phyloP scores from a whole-genome alignment of 2,113 vertebrate genomes.

The Notiomystis cincta region DNA sequence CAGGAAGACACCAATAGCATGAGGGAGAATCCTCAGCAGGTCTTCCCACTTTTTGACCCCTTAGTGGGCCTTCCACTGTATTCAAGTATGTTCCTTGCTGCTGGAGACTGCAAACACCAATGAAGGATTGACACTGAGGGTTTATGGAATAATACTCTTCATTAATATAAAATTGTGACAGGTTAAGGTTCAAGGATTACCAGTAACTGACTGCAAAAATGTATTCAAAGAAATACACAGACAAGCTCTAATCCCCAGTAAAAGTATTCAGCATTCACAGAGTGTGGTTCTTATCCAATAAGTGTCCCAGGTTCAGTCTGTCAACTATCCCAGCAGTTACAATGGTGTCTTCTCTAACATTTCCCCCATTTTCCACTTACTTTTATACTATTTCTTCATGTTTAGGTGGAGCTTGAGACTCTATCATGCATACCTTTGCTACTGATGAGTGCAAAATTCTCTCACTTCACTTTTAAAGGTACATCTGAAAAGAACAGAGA shows the following conservation, averaged over 20 bases:
- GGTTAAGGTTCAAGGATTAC: not conserved
- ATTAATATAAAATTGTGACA: not conserved
- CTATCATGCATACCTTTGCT: not conserved
- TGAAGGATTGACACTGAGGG: not conserved
- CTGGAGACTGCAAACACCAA: not conserved
- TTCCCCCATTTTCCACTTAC: not conserved
- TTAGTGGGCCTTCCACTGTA: not conserved
- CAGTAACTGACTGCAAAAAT: not conserved
- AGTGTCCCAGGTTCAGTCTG: not conserved
- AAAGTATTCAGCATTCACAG: not conserved
- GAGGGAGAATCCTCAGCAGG: not conserved
- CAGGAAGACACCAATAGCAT: not conserved
- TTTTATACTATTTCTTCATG: not conserved
- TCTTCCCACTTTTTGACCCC: not conserved
- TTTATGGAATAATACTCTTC: not conserved
- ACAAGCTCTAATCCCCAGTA: not conserved
- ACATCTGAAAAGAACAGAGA: not conserved
- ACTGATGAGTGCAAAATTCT: not conserved
- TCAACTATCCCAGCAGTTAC: not conserved
- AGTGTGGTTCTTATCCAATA: not conserved
- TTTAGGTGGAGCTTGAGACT: not conserved
- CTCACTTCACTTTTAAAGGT: not conserved
- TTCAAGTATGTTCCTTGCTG: accelerated
- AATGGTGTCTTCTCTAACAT: not conserved
- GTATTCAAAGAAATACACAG: not conserved